Conservation (phyloP, 2,888 invertebrate genomes). For the Eristalinus aeneus region DNA sequence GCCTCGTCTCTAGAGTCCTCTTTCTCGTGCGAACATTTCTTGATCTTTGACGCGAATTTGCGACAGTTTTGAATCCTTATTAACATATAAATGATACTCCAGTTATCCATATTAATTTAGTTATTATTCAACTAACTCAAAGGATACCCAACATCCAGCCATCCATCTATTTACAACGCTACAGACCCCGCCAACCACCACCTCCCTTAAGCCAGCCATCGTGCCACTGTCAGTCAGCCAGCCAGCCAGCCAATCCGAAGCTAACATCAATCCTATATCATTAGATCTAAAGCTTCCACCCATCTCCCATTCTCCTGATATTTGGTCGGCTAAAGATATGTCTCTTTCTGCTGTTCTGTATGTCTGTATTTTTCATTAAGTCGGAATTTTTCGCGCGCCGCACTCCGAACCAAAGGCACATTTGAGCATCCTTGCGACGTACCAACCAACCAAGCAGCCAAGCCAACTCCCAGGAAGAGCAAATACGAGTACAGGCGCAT, state of each 20-base stretch:
- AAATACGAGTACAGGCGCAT: slow-evolving; percentile 47
- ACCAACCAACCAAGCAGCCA: slow-evolving; percentile 23
- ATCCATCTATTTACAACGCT: slow-evolving; percentile 46
- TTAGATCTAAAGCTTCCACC: slow-evolving; percentile 58
- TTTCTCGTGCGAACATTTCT: slow-evolving; percentile 61
- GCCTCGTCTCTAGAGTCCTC: slow-evolving; percentile 48
- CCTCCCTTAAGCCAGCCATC: slow-evolving; percentile 34
- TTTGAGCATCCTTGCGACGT: slow-evolving; percentile 33
- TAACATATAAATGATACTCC: slow-evolving; percentile 73
- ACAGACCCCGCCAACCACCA: background rate
- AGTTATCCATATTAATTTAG: slow-evolving; percentile 73
- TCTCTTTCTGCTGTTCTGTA: slow-evolving; percentile 30
- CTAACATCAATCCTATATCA: slow-evolving; percentile 68
- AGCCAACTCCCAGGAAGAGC: slow-evolving; percentile 55
- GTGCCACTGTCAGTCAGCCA: background rate
- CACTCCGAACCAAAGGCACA: slow-evolving; percentile 37
- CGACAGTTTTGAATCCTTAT: slow-evolving; percentile 71
- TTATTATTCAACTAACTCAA: slow-evolving; percentile 71
- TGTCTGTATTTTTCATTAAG: slow-evolving; percentile 66
- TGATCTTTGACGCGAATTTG: slow-evolving; percentile 68
- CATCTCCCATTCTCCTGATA: slow-evolving; percentile 10
- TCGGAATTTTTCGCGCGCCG: slow-evolving; percentile 63
- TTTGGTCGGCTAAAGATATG: slow-evolving; percentile 35
- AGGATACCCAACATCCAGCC: slow-evolving; percentile 56
- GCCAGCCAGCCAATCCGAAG: slow-evolving; percentile 58